Conservation (phyloP, 1,140 invertebrate genomes). For the Ceratoteleas bidentatus region DNA sequence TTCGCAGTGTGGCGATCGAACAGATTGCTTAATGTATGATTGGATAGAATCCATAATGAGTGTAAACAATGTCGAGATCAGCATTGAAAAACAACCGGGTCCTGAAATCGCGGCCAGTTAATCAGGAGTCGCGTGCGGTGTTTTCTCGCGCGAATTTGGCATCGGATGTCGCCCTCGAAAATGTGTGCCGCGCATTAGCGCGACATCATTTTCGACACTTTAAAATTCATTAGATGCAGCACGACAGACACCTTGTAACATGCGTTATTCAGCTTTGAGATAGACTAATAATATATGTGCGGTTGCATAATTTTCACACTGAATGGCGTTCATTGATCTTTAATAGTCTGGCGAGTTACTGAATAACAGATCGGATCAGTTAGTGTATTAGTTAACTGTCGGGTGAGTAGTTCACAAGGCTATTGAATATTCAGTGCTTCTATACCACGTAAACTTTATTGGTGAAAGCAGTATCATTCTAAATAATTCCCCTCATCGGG, state of each 20-base stretch:
- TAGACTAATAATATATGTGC: slow-evolving; percentile 68
- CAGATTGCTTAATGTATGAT: slow-evolving; percentile 50
- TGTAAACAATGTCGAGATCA: slow-evolving; percentile 18
- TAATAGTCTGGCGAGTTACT: slow-evolving; percentile 70
- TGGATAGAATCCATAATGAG: slow-evolving; percentile 35
- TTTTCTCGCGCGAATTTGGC: neutral
- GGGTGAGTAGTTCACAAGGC: slow-evolving; percentile 69
- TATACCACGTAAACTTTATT: slow-evolving; percentile 66
- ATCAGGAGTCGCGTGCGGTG: neutral
- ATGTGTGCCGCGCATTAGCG: slow-evolving; percentile 39
- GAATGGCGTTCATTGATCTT: slow-evolving; percentile 70
- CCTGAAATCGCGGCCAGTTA: neutral
- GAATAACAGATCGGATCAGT: slow-evolving; percentile 70
- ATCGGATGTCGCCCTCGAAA: slow-evolving; percentile 27
- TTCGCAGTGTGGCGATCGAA: slow-evolving; percentile 42
- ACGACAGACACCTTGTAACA: slow-evolving; percentile 67
- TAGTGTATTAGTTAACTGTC: slow-evolving; percentile 70
- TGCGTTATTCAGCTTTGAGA: slow-evolving; percentile 68
- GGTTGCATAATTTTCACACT: slow-evolving; percentile 70
- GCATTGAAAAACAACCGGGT: neutral
- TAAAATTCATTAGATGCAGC: slow-evolving; percentile 65
- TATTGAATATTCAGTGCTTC: slow-evolving; percentile 69
- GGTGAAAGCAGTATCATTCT: slow-evolving; percentile 67
- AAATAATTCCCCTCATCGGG: slow-evolving; percentile 62
- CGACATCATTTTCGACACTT: slow-evolving; percentile 62